Conservation (phyloP, 2,888 invertebrate genomes). For the Xestobium rufovillosum region DNA sequence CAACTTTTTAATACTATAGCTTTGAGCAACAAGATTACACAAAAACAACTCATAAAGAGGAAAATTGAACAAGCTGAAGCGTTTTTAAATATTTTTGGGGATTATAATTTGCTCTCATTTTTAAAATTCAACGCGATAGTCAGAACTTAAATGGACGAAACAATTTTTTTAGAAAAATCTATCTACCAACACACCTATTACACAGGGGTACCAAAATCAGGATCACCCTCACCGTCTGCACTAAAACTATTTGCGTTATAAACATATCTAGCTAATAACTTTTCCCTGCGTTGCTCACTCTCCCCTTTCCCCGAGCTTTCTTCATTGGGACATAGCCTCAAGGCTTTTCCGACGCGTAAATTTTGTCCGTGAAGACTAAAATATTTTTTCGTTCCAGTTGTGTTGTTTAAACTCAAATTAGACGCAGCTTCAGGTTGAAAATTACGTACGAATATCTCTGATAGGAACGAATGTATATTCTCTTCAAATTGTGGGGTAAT, state of each 20-base stretch:
- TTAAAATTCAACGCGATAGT: too few relatives aligned
- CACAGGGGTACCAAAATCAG: constrained; percentile 62
- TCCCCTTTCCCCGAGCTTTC: constrained; percentile 30
- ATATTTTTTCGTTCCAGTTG: constrained; percentile 36
- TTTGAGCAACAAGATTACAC: too few relatives aligned
- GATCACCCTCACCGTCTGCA: constrained; percentile 55
- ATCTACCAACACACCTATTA: too few relatives aligned
- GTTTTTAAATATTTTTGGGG: too few relatives aligned
- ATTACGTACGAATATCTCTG: constrained; percentile 41
- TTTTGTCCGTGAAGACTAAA: constrained; percentile 38
- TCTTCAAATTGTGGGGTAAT: constrained; percentile 42
- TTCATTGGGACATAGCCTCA: constrained; percentile 41
- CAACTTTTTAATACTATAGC: too few relatives aligned
- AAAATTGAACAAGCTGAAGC: too few relatives aligned
- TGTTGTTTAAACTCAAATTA: constrained; percentile 22
- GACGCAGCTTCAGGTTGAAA: constrained; percentile 26
- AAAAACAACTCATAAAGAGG: too few relatives aligned
- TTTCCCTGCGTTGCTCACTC: constrained; percentile 40
- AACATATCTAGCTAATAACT: constrained; percentile 42
- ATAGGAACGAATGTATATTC: constrained; percentile 40
- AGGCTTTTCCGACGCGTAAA: constrained; percentile 40
- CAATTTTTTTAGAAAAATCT: too few relatives aligned
- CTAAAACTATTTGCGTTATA: constrained; percentile 41
- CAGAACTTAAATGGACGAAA: too few relatives aligned
- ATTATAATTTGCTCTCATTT: too few relatives aligned